phyloP scores from a whole-genome alignment of 2,113 vertebrate genomes.

The Anthoscopus minutus region DNA sequence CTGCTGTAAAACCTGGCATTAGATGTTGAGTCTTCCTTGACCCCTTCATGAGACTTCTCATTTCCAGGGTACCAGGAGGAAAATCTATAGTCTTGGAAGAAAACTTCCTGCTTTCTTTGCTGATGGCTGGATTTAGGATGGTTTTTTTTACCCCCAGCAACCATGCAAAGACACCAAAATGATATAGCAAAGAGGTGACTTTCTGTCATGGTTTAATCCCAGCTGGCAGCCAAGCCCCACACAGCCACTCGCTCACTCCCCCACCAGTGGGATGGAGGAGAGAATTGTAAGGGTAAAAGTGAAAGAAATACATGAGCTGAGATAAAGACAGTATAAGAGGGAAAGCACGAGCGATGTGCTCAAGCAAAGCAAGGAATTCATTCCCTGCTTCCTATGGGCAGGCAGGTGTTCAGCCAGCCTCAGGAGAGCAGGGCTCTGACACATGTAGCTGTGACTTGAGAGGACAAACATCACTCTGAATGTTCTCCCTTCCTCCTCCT shows the following conservation, averaged over 20 bases:
- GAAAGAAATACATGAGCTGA: not conserved
- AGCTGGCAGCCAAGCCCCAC: not conserved
- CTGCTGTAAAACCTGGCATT: not conserved
- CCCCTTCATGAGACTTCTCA: not conserved
- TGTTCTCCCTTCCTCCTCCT: not conserved
- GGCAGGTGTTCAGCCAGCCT: not conserved
- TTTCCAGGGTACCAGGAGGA: not conserved
- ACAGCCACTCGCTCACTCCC: accelerated
- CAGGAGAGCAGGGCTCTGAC: not conserved
- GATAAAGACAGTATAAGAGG: not conserved
- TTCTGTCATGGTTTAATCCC: not conserved
- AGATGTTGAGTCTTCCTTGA: not conserved
- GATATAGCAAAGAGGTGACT: not conserved
- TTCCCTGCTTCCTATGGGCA: not conserved
- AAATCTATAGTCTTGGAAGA: not conserved
- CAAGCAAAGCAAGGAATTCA: not conserved
- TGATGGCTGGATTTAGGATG: not conserved
- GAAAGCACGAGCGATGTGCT: not conserved
- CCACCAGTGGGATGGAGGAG: not conserved
- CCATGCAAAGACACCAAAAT: not conserved
- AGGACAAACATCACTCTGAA: not conserved
- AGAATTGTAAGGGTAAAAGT: not conserved
- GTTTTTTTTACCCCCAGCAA: not conserved
- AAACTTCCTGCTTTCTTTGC: not conserved
- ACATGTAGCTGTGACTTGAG: accelerated